Base-by-base conservation (phyloP, 2,797 vertebrate genomes). In the Acanthurus leucopareius region DNA sequence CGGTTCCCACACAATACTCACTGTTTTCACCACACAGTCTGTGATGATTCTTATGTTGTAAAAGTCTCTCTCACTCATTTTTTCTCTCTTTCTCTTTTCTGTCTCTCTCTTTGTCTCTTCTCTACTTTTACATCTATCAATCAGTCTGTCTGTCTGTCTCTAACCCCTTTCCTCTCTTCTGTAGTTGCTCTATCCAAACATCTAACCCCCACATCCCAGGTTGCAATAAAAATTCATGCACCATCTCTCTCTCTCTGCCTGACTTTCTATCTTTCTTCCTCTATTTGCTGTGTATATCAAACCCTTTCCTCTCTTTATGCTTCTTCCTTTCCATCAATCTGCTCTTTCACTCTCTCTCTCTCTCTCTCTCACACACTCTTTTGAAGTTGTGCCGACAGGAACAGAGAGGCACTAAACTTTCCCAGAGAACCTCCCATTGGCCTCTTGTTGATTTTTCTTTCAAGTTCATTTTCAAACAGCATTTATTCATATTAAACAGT, bases 1-100 rank as follows among this genome's bases (percentile, higher is more conserved):
- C 89, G 74, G 95, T 97, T 97, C 96, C 96, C 96, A 97, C 96
- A 96, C 95, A 95, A 92, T 92, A 88, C 96, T 95, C 94, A 95
- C 90, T 91, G 93, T 91, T 95, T 96, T 94, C 97, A 95, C 96
- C 96, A 96, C 94, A 94, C 87, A 93, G 92, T 92, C 95, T 92
- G 94, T 94, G 94, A 96, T 96, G 95, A 96, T 96, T 96, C 92
- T 56, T 49, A 68, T 63, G 67, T 81, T 73, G 93, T 96, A 95
- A 94, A 94, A 75, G 64, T 58, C 32, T 58, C 15, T 11, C 53
- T 52, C 76, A 15, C 51, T 51, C 49, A 75, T 44, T 45, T 47
- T 64, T 61, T 20, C 11, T 44, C 61, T 53, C n/a, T 57, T 14
- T n/a, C 16, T 72, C 59, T 40, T 58, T 65, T 48, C 19, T 45